Percentiles rank a stretch among this genome's conserved stretches.
These are phyloP conservation scores for Babylonia areolata DNA, from an alignment of 1,140 invertebrate genomes.

Conservation along the genomic window DNA sequence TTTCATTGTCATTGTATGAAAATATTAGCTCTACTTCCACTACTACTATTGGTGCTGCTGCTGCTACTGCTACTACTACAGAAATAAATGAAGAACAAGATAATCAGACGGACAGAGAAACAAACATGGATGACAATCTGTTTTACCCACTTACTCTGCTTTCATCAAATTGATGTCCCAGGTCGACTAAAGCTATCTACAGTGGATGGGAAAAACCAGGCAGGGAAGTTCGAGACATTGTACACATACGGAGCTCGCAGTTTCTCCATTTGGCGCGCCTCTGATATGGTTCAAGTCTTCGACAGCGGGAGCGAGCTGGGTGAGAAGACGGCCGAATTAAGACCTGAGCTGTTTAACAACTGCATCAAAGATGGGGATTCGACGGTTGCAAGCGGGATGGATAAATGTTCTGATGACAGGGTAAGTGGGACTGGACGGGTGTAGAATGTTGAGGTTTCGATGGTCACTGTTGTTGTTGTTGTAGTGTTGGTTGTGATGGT, in stretches of 20 bases:
- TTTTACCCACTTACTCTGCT: too few species aligned
- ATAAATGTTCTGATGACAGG: conserved; percentile 50
- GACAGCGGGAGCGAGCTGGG: conserved; percentile 51
- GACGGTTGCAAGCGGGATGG: background rate
- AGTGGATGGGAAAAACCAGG: conserved; percentile 33
- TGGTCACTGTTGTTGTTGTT: too few species aligned
- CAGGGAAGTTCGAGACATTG: conserved; percentile 40
- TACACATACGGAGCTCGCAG: conserved; percentile 52
- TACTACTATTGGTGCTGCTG: too few species aligned
- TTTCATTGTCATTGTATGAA: too few species aligned
- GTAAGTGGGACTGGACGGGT: too few species aligned
- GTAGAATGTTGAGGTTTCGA: too few species aligned
- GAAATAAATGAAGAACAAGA: too few species aligned
- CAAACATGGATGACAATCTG: too few species aligned
- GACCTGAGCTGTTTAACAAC: conserved; percentile 45
- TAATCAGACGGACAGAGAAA: too few species aligned
- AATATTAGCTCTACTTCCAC: too few species aligned
- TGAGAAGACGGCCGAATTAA: conserved; percentile 9
- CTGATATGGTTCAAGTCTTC: conserved; percentile 49
- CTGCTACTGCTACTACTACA: too few species aligned
- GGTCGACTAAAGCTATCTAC: conserved; percentile 23
- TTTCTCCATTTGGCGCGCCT: conserved; percentile 48
- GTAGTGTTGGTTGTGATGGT: too few species aligned
- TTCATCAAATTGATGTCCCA: background rate
- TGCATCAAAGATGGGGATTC: background rate